Evolutionary conservation across 2,888 invertebrate species (phyloP).

Genomic region (Tinea trinotella): DNA sequence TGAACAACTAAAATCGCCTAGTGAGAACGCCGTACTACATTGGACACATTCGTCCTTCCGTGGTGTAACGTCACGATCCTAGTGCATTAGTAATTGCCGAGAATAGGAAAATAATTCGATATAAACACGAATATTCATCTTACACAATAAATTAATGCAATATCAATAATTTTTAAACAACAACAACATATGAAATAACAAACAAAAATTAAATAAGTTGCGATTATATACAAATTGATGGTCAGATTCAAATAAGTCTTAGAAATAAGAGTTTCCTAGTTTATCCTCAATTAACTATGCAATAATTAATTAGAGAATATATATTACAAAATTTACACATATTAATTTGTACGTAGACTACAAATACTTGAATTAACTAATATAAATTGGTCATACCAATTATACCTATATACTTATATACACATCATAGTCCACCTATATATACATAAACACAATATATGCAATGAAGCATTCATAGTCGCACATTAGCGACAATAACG

Average conservation of each 20-base stretch:
- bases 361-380: background rate
- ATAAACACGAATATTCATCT: background rate
- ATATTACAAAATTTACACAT: background rate
- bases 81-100: too few relatives aligned
- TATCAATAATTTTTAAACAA: conserved; percentile 20
- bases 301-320: too few relatives aligned
- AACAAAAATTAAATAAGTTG: conserved; percentile 17
- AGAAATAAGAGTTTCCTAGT: background rate
- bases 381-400: conserved; percentile 1
- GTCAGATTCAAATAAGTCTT: background rate
- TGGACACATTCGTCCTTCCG: too few relatives aligned
- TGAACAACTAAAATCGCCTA: too few relatives aligned
- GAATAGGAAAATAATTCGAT: background rate
- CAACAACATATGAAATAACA: conserved; percentile 21
- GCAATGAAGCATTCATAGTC: background rate
- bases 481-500: background rate
- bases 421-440: too few relatives aligned
- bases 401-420: background rate
- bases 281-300: background rate
- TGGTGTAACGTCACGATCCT: too few relatives aligned
- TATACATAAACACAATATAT: too few relatives aligned
- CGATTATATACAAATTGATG: background rate
- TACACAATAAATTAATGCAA: conserved; percentile 17
- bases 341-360: background rate
- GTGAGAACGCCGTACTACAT: too few relatives aligned